A percentile compares a stretch with the other conserved stretches of the same genome.
phyloP scores from a whole-genome alignment of 2,888 invertebrate species.

The Clostera curtula region DNA sequence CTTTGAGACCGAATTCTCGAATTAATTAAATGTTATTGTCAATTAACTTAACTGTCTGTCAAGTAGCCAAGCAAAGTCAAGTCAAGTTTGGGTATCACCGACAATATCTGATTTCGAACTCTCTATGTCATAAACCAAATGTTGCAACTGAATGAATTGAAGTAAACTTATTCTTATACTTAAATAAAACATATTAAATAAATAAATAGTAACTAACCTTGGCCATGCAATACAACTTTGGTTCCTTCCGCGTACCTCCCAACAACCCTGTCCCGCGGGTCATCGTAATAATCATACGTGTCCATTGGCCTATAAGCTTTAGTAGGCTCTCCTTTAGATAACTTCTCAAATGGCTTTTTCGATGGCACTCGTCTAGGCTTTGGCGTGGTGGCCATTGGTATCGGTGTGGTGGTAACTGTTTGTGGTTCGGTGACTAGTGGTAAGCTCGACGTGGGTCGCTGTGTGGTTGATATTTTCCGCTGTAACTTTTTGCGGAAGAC shows the following conservation, averaged over 20 bases:
- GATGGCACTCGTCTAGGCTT: constrained; percentile 23
- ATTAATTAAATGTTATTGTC: no score
- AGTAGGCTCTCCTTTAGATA: constrained; percentile 29
- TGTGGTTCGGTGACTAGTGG: constrained; percentile 16
- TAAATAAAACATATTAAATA: background rate
- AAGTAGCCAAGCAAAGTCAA: no score
- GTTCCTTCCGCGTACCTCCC: constrained; percentile 62
- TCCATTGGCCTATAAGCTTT: constrained; percentile 44
- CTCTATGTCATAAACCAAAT: no score
- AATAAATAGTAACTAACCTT: constrained; percentile 42
- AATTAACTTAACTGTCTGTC: no score
- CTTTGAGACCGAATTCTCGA: no score
- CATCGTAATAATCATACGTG: constrained; percentile 83
- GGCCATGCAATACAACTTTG: constrained; percentile 73
- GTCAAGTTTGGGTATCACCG: no score
- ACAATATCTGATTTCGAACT: no score
- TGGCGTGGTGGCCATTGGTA: constrained; percentile 7
- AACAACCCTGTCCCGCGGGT: constrained; percentile 73
- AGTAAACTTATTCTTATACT: background rate
- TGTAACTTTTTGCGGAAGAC: constrained; percentile 48
- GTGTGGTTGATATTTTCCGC: constrained; percentile 49
- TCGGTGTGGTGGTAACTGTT: constrained; percentile 10
- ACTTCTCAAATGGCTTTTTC: constrained; percentile 47
- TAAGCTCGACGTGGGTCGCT: constrained; percentile 32
- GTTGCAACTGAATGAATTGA: no score